These are phyloP conservation scores for Garra rufa DNA, from an alignment of 2,113 vertebrate species.

Conservation along the genomic window DNA sequence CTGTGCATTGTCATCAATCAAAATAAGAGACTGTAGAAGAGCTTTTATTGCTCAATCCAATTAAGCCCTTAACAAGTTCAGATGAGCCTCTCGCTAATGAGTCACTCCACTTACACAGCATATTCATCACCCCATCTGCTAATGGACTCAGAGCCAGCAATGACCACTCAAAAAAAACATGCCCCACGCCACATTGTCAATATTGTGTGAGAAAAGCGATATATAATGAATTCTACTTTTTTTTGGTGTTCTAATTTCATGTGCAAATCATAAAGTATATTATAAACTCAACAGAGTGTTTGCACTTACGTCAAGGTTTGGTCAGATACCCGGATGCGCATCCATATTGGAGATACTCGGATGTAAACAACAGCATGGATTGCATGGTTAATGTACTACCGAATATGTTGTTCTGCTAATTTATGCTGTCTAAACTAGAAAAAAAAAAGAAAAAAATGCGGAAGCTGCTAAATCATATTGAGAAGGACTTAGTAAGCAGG, in stretches of 20 bases:
- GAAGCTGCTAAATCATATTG: too few species aligned
- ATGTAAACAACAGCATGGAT: too few species aligned
- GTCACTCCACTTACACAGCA: constrained; percentile 44
- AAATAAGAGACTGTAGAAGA: constrained; percentile 28
- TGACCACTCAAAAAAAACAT: constrained; percentile 15
- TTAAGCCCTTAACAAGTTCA: constrained; percentile 45
- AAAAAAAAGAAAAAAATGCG: too few species aligned
- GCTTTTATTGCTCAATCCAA: constrained; percentile 45
- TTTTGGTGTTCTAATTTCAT: background rate
- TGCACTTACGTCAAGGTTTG: too few species aligned
- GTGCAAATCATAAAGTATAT: background rate
- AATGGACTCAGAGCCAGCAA: constrained; percentile 39
- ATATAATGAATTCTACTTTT: background rate
- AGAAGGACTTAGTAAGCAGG: too few species aligned
- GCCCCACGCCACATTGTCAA: too few species aligned
- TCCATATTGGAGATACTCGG: too few species aligned
- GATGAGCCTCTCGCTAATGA: constrained; percentile 51
- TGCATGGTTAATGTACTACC: too few species aligned
- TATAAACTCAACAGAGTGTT: too few species aligned
- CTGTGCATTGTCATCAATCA: constrained; percentile 35
- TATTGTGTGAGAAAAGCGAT: background rate
- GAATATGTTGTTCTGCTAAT: too few species aligned
- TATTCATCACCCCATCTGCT: constrained; percentile 53
- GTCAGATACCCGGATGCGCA: too few species aligned
- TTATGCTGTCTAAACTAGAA: too few species aligned